Evolutionary conservation across 2,113 vertebrate genomes (phyloP), one percentile per base, ranked within the genome.

Genomic region (Picathartes gymnocephalus): DNA sequence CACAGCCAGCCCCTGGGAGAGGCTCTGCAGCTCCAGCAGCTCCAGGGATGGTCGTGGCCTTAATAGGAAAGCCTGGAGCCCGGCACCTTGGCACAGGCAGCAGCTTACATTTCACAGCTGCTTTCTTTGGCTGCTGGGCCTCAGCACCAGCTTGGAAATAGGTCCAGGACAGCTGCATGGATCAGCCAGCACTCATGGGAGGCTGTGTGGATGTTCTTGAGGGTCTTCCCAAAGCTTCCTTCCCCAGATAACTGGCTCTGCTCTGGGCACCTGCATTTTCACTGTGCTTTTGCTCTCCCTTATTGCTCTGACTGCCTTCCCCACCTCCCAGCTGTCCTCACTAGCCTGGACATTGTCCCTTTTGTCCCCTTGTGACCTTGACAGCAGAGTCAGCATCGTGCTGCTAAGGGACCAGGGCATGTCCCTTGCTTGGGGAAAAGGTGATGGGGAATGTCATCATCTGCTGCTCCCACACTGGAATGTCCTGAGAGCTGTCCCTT

Each of bases 61-160:
- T 96, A 96, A 97, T 97, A 97, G 97, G 95, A 97, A 95, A 97
- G 95, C 74, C 87, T 97, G 93, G 86, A 95, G 94, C 91, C 64
- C 82, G 0, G 73, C 90, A 94, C 93, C 93, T 96, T 97, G 96
- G 96, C 96, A 94, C 90, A 73, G 81, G 90, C 93, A 80, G 80
- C 92, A 50, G 88, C 92, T 96, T 91, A 82, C 94, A 97, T 96
- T 97, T 94, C 93, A 91, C 92, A 97, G 95, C 96, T 96, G 95
- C 95, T 95, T 96, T 90, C 95, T 86, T 95, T 96, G 95, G 90
- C 96, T 96, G 90, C 53, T 37, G 74, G 88, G 92, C 85, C 84
- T 65, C 88, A 94, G 81, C 64, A 5, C 93, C 95, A 94, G 74
- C 56, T 92, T 91, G 83, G 80, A 91, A 96, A 53, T 89, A 76